These are phyloP conservation scores for Steinernema feltiae DNA, from an alignment of 1,140 invertebrate genomes.

Conservation along the genomic window DNA sequence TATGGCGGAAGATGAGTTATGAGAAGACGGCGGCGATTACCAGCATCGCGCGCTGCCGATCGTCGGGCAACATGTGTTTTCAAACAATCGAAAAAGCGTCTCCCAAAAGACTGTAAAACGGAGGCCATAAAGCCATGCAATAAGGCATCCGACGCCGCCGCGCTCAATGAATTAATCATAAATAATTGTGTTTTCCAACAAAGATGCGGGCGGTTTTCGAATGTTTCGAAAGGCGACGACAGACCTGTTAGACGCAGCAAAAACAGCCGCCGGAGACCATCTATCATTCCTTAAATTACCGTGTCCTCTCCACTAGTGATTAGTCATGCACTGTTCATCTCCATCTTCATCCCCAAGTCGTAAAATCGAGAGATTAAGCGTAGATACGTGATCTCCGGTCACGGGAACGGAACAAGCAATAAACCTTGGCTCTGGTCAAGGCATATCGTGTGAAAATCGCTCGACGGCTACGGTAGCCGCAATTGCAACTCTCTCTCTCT, in stretches of 20 bases:
- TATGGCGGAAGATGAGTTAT: constrained; percentile 8
- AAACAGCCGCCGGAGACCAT: not conserved
- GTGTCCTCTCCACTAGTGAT: not conserved
- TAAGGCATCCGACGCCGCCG: not conserved
- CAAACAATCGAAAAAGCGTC: not conserved
- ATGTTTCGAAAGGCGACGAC: not conserved
- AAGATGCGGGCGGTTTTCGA: constrained; percentile 10
- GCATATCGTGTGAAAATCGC: not conserved
- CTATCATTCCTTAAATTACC: not conserved
- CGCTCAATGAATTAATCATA: constrained; percentile 10
- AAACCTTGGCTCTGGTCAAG: not conserved
- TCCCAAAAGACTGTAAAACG: not conserved
- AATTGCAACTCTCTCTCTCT: not conserved
- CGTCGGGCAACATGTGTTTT: constrained; percentile 10
- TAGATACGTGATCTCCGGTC: not conserved
- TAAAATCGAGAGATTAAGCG: not conserved
- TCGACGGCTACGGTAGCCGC: not conserved
- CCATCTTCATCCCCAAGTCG: not conserved
- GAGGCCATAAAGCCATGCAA: constrained; percentile 10
- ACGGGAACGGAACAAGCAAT: not conserved
- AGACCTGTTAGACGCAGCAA: constrained; percentile 3
- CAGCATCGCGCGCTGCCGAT: not conserved
- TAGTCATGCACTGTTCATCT: not conserved
- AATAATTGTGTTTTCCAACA: constrained; percentile 14
- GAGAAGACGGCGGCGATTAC: constrained; percentile 12